A percentile compares a stretch with the other conserved stretches of the same genome.
Conservation (phyloP, 2,797 vertebrate genomes). For the Acanthurus tractus region DNA sequence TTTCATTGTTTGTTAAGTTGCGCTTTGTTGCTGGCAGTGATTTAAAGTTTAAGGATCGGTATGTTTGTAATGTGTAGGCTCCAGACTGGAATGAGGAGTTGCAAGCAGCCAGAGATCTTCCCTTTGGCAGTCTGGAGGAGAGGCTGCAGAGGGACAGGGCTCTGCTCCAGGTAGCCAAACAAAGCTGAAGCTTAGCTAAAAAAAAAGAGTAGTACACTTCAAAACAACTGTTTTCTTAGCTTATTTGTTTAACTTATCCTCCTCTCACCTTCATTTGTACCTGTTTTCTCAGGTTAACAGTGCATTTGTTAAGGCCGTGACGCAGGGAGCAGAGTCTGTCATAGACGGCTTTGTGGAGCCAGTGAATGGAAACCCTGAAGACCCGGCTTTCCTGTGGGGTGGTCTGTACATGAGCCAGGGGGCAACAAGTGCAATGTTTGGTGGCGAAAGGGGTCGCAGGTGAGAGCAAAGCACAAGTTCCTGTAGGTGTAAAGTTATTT, state of each 20-base stretch:
- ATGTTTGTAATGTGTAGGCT: constrained; percentile 61
- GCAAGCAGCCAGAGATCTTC: constrained; percentile 85
- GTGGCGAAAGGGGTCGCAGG: constrained; percentile 84
- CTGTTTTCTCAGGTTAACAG: constrained; percentile 82
- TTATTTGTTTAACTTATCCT: background rate
- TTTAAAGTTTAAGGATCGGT: background rate
- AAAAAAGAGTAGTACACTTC: background rate
- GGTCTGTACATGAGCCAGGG: constrained; percentile 86
- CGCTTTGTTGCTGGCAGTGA: constrained; percentile 1
- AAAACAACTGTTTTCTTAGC: background rate
- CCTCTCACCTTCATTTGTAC: background rate
- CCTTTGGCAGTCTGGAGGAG: constrained; percentile 81
- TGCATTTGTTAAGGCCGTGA: constrained; percentile 84
- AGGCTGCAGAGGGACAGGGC: constrained; percentile 84
- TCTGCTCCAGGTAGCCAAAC: constrained; percentile 82
- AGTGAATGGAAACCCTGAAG: constrained; percentile 80
- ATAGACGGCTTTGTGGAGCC: constrained; percentile 86
- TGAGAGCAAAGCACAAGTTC: constrained; percentile 43
- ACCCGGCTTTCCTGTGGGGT: constrained; percentile 86
- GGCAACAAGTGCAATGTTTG: constrained; percentile 70
- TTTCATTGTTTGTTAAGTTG: background rate
- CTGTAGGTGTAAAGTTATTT: background rate
- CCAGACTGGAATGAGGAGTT: constrained; percentile 90
- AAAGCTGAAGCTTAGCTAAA: background rate
- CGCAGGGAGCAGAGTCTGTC: constrained; percentile 83